Evolutionary conservation across 23 tunicate species (phyloP).

Genomic region (Aplidium turbinatum): DNA sequence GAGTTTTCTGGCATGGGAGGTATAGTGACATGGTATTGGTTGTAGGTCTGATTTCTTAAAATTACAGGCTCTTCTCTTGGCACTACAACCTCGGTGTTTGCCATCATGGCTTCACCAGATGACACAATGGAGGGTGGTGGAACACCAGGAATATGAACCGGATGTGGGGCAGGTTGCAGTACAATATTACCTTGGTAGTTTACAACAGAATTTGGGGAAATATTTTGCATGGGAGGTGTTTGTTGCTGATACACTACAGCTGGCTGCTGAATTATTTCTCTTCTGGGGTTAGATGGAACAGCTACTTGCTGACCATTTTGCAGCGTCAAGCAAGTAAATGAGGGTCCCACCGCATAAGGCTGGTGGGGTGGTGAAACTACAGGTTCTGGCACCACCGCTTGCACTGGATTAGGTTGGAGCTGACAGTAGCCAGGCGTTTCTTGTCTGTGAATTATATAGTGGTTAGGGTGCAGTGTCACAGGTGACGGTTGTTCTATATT

Average conservation of each 20-base stretch:
- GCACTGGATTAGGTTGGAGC: slow-evolving; percentile 27
- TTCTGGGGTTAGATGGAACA: slow-evolving; percentile 19
- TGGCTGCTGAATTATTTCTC: slow-evolving; percentile 3
- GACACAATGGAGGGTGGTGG: slow-evolving; percentile 9
- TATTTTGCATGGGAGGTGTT: slow-evolving; percentile 5
- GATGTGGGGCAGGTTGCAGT: neutral
- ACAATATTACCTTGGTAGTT: neutral
- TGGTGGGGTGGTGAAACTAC: slow-evolving; percentile 4
- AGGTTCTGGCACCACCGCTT: slow-evolving; percentile 20
- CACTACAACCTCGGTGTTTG: neutral
- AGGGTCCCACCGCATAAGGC: too few relatives aligned
- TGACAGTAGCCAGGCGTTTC: slow-evolving; percentile 4
- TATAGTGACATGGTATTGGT: slow-evolving; percentile 17
- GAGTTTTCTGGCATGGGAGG: slow-evolving; percentile 15
- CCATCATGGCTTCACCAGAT: slow-evolving; percentile 4
- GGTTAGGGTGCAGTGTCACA: slow-evolving; percentile 5
- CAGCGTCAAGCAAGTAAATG: slow-evolving; percentile 5
- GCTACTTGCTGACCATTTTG: slow-evolving; percentile 30
- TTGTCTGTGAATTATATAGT: slow-evolving; percentile 19
- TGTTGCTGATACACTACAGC: slow-evolving; percentile 22
- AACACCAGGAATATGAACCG: neutral
- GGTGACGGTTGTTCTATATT: neutral
- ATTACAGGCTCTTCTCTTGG: slow-evolving; percentile 14
- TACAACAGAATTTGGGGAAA: neutral
- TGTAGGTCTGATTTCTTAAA: neutral